Conservation (phyloP, 2,113 vertebrate species). For the Trichomycterus rosablanca region DNA sequence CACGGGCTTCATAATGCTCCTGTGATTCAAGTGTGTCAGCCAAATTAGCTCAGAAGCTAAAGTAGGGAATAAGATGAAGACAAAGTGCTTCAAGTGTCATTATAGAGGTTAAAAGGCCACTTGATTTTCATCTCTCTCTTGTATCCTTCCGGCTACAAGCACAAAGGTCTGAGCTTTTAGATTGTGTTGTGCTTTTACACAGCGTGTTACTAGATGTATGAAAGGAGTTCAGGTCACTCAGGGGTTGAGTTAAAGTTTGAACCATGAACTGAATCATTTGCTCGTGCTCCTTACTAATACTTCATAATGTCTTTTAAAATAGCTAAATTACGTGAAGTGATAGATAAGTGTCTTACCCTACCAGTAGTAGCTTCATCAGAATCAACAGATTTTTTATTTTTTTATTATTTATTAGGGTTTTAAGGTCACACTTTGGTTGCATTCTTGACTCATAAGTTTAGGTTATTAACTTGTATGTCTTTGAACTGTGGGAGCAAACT, state of each 20-base stretch:
- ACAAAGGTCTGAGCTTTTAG: too few relatives aligned
- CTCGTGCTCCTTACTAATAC: slow-evolving; percentile 4
- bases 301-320: slow-evolving; percentile 20
- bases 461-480: too few relatives aligned
- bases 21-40: slow-evolving; percentile 1
- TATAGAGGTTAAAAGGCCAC: slow-evolving; percentile 1
- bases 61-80: neutral
- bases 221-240: neutral
- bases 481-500: too few relatives aligned
- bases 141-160: too few relatives aligned
- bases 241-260: slow-evolving; percentile 3
- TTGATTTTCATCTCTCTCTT: neutral
- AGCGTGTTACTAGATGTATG: too few relatives aligned
- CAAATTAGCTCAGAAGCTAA: neutral
- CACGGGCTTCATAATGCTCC: neutral
- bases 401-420: too few relatives aligned
- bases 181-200: too few relatives aligned
- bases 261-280: neutral
- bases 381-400: too few relatives aligned
- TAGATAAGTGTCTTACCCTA: too few relatives aligned
- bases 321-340: slow-evolving; percentile 12
- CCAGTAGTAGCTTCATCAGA: too few relatives aligned
- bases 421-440: too few relatives aligned
- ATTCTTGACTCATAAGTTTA: too few relatives aligned
- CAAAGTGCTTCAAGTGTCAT: neutral